These are phyloP conservation scores for Orthosia incerta DNA, from an alignment of 2,888 invertebrate genomes.

Conservation along the genomic window DNA sequence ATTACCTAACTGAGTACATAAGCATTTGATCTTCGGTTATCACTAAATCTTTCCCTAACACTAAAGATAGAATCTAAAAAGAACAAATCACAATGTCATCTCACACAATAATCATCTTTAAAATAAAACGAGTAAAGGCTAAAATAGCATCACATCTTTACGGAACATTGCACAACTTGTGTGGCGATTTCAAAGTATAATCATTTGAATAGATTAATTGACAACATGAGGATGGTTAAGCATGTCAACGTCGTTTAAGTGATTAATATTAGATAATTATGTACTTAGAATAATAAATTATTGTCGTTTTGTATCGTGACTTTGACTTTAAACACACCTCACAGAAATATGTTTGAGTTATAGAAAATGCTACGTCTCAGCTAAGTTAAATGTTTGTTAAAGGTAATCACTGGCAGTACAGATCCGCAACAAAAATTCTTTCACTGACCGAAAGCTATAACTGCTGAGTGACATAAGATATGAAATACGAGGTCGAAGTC, in stretches of 20 bases:
- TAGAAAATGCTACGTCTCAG: too few relatives aligned
- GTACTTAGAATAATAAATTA: conserved; percentile 6
- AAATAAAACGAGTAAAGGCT: not conserved
- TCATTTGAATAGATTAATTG: conserved; percentile 36
- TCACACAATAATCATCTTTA: conserved; percentile 28
- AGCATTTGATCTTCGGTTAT: conserved; percentile 17
- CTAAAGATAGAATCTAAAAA: conserved; percentile 14
- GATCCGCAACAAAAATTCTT: too few relatives aligned
- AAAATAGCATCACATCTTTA: conserved; percentile 8
- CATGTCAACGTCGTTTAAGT: conserved; percentile 3
- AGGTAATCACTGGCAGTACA: too few relatives aligned
- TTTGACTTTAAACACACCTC: too few relatives aligned
- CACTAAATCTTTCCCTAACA: conserved; percentile 15
- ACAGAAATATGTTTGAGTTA: too few relatives aligned
- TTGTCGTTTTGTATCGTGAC: not conserved
- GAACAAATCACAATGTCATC: not conserved
- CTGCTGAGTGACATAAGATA: too few relatives aligned
- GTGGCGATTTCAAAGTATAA: conserved; percentile 15
- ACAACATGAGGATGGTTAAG: conserved; percentile 21
- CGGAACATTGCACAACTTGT: conserved; percentile 29
- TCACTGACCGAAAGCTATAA: too few relatives aligned
- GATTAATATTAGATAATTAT: conserved; percentile 23
- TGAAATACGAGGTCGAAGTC: too few relatives aligned
- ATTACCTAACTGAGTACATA: conserved; percentile 35
- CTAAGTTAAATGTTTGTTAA: too few relatives aligned